These are phyloP conservation scores for Leuctra nigra DNA, from an alignment of 2,888 invertebrate genomes.

Conservation along the genomic window DNA sequence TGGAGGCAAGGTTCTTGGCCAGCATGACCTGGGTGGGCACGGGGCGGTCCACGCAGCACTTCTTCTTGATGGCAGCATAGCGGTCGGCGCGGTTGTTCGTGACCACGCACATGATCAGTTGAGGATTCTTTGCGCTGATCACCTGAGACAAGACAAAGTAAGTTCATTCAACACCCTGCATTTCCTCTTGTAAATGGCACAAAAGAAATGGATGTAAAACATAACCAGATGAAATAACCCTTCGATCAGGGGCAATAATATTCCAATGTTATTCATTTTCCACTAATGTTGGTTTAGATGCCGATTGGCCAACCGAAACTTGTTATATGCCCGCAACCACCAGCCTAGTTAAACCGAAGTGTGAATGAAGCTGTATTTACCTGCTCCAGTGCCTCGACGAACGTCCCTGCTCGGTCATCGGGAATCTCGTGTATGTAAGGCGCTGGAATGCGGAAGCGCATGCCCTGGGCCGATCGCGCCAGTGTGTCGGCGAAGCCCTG, in stretches of 20 bases:
- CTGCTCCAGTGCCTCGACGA: slow-evolving; percentile 52
- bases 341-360: too few species aligned
- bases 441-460: slow-evolving; percentile 40
- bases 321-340: too few species aligned
- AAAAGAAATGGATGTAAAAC: neutral
- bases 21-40: slow-evolving; percentile 44
- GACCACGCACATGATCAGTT: slow-evolving; percentile 60
- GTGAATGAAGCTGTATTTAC: too few species aligned
- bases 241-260: neutral
- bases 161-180: too few species aligned
- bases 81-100: slow-evolving; percentile 62
- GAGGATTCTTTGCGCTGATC: slow-evolving; percentile 50
- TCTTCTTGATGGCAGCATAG: slow-evolving; percentile 85
- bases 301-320: too few species aligned
- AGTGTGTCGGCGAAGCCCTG: slow-evolving; percentile 44
- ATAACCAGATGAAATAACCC: neutral
- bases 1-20: slow-evolving; percentile 51
- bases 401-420: slow-evolving; percentile 54
- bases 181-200: too few species aligned
- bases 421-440: slow-evolving; percentile 38
- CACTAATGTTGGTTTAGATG: too few species aligned
- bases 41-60: slow-evolving; percentile 67
- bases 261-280: too few species aligned
- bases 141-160: too few species aligned
- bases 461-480: slow-evolving; percentile 40